Percentiles rank a stretch among this genome's conserved stretches.
Evolutionary conservation across 2,888 invertebrate species (phyloP).

Genomic region (Phytoseiulus persimilis): DNA sequence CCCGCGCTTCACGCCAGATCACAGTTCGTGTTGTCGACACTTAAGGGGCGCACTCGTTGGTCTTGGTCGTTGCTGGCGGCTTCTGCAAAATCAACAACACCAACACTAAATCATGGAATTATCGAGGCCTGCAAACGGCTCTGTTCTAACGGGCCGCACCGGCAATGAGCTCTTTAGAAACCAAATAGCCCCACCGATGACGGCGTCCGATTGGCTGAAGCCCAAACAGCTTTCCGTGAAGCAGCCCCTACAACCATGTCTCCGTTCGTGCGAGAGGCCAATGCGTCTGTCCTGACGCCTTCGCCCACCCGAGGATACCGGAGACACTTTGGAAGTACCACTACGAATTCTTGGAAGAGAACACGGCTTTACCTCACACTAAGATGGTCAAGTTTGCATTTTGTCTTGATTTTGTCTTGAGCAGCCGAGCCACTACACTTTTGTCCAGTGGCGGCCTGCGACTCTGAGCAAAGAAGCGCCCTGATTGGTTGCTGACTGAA

Average conservation of each 20-base stretch:
- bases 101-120: background rate
- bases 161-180: background rate
- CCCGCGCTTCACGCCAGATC: background rate
- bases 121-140: background rate
- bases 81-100: background rate
- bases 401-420: background rate
- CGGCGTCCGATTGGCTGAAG: background rate
- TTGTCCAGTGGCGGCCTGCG: slow-evolving; percentile 38
- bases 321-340: background rate
- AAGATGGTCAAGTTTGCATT: background rate
- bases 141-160: background rate
- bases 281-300: background rate
- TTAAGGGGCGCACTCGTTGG: background rate
- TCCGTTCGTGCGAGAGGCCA: background rate
- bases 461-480: slow-evolving; percentile 12
- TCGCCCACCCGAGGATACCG: background rate
- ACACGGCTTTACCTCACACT: background rate
- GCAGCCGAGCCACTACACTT: slow-evolving; percentile 34
- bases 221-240: background rate
- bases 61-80: background rate
- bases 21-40: background rate
- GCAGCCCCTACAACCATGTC: background rate
- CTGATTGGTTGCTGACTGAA: slow-evolving; percentile 12
- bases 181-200: background rate
- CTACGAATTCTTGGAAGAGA: background rate